Percentiles rank a stretch among this genome's conserved stretches.
phyloP scores from a whole-genome alignment of 2,888 invertebrate species.

The Calliopum simillimum region DNA sequence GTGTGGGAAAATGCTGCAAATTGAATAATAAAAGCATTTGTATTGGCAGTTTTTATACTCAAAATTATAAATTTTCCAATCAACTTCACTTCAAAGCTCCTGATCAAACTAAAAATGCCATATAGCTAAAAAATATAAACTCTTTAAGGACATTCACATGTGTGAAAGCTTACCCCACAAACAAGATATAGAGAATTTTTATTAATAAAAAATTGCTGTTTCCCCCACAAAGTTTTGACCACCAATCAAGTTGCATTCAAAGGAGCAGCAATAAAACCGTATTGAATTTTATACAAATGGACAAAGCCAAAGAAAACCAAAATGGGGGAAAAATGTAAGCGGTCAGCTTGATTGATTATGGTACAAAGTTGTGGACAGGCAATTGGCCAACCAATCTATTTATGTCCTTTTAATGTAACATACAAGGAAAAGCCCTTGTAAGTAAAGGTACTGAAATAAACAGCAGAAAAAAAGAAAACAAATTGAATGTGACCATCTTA shows the following conservation, averaged over 20 bases:
- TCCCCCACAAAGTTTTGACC: background rate
- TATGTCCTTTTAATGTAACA: slow-evolving; percentile 64
- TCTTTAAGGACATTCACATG: too few relatives aligned
- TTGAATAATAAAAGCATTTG: too few relatives aligned
- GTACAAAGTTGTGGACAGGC: slow-evolving; percentile 66
- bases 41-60: too few relatives aligned
- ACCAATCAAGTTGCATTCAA: background rate
- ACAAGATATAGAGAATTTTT: too few relatives aligned
- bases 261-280: slow-evolving; percentile 21
- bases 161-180: too few relatives aligned
- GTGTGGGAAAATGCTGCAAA: too few relatives aligned
- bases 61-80: too few relatives aligned
- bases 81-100: too few relatives aligned
- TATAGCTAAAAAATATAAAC: too few relatives aligned
- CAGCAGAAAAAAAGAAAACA: slow-evolving; percentile 43
- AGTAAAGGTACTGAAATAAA: slow-evolving; percentile 35
- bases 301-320: background rate
- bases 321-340: slow-evolving; percentile 19
- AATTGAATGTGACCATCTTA: slow-evolving; percentile 57
- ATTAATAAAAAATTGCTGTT: too few relatives aligned
- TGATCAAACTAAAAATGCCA: too few relatives aligned
- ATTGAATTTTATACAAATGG: slow-evolving; percentile 5
- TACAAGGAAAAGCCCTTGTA: slow-evolving; percentile 33
- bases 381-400: slow-evolving; percentile 64
- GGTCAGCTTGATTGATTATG: slow-evolving; percentile 67